These are phyloP conservation scores for Allygus modestus DNA, from an alignment of 2,888 invertebrate species.

Conservation along the genomic window DNA sequence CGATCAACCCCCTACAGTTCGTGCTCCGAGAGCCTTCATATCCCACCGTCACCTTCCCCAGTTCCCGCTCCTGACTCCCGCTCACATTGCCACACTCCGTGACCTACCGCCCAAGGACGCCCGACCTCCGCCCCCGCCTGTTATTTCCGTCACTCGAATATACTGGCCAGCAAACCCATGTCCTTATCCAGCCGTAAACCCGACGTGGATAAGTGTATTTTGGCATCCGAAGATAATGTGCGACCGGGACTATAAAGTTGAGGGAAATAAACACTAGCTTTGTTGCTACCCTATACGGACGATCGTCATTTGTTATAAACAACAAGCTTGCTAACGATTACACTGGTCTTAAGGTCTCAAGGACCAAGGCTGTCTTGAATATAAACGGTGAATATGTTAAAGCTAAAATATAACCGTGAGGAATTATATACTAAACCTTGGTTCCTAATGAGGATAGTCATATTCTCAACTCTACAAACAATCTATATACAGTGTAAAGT, in stretches of 20 bases:
- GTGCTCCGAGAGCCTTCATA: background rate
- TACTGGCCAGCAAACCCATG: background rate
- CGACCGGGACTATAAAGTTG: background rate
- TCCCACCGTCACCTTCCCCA: background rate
- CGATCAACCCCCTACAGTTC: no score
- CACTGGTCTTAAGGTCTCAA: background rate
- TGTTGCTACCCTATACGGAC: background rate
- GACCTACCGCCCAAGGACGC: background rate
- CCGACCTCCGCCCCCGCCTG: background rate
- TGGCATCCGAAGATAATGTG: background rate
- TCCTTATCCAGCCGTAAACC: background rate
- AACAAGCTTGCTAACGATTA: background rate
- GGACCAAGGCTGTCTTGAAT: background rate
- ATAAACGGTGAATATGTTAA: background rate
- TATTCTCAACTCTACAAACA: no score
- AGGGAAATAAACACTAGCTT: background rate
- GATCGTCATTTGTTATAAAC: background rate
- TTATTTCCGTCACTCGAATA: background rate
- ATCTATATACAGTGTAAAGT: no score
- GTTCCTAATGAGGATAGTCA: no score
- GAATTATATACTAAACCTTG: background rate
- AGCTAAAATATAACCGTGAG: background rate
- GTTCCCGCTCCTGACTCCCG: background rate
- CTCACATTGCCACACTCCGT: background rate
- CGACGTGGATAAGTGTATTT: conserved; percentile 10